Conservation (phyloP, 2,797 vertebrate species). For the Darevskia nairensis region DNA sequence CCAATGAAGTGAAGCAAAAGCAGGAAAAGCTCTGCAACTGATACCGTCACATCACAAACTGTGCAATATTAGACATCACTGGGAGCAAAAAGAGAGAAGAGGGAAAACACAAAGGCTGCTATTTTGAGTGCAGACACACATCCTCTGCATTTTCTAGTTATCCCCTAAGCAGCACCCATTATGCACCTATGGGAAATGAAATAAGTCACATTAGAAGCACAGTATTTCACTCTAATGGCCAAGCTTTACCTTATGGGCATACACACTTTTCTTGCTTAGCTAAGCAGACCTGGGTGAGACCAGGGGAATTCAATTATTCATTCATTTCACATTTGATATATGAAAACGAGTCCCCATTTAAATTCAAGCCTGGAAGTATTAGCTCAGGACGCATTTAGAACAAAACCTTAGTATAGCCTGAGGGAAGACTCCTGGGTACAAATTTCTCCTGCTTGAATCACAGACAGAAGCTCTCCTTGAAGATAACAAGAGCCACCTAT, state of each 20-base stretch:
- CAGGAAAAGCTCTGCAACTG: not conserved
- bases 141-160: not conserved
- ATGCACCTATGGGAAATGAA: not conserved
- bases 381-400: constrained; percentile 40
- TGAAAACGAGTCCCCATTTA: constrained; percentile 15
- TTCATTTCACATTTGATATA: constrained; percentile 29
- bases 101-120: not conserved
- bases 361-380: constrained; percentile 30
- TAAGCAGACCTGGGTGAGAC: not conserved
- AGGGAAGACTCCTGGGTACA: constrained; percentile 23
- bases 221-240: not conserved
- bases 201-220: not conserved
- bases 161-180: not conserved
- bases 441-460: constrained; percentile 16
- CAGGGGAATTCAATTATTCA: constrained; percentile 38
- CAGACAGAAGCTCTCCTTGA: constrained; percentile 4
- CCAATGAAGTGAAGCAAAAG: not conserved
- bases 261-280: not conserved
- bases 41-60: not conserved
- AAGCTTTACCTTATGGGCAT: accelerated
- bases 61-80: not conserved
- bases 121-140: not conserved
- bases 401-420: constrained; percentile 28
- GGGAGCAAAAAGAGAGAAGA: not conserved
- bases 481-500: not conserved